Evolutionary conservation across 2,797 vertebrate genomes (phyloP).

Genomic region (Rhyacichthys aspro): DNA sequence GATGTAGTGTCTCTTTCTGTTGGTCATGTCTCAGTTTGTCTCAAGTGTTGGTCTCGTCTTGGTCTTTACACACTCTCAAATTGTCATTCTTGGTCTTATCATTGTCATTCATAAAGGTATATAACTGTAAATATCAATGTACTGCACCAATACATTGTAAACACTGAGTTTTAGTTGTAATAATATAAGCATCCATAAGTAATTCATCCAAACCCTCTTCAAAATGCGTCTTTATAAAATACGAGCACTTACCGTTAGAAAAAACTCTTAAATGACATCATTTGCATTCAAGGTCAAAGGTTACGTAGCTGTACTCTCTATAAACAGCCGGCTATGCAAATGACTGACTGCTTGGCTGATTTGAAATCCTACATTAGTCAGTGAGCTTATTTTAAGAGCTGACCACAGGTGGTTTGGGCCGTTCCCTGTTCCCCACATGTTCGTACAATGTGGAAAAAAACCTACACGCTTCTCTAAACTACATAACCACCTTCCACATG

Average conservation of each 20-base stretch:
- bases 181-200: not conserved
- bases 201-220: not conserved
- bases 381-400: constrained; percentile 72
- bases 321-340: constrained; percentile 59
- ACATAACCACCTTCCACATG: constrained; percentile 53
- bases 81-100: too few species aligned
- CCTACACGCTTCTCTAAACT: constrained; percentile 60
- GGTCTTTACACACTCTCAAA: too few species aligned
- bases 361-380: constrained; percentile 72
- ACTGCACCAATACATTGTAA: too few species aligned
- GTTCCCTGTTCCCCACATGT: constrained; percentile 66
- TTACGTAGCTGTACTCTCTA: constrained; percentile 43
- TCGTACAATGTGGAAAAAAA: constrained; percentile 71
- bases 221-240: constrained; percentile 36
- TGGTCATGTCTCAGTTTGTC: too few species aligned
- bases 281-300: constrained; percentile 66
- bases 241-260: constrained; percentile 41
- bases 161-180: too few species aligned
- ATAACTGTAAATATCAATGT: too few species aligned
- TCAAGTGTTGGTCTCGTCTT: too few species aligned
- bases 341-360: constrained; percentile 45
- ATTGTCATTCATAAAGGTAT: too few species aligned
- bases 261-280: constrained; percentile 42
- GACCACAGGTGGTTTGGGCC: constrained; percentile 69
- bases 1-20: too few species aligned